These are phyloP conservation scores for Liodrosophila aerea DNA, from an alignment of 2,888 invertebrate genomes.

Conservation along the genomic window DNA sequence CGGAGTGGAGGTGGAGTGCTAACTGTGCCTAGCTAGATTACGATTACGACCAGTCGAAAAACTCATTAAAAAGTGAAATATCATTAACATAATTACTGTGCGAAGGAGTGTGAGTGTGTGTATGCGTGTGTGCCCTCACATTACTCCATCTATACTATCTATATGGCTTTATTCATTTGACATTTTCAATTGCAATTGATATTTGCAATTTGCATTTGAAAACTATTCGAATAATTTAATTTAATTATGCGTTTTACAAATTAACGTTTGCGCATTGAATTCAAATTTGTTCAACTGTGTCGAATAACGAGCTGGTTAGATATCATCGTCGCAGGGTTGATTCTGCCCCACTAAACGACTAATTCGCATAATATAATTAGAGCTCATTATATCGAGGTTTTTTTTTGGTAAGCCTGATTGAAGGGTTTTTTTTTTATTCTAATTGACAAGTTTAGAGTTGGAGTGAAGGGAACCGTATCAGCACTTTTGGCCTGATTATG, in stretches of 20 bases:
- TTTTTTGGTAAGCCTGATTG: too few species aligned
- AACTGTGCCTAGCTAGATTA: conserved; percentile 22
- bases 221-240: conserved; percentile 47
- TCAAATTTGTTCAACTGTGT: conserved; percentile 23
- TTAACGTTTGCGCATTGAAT: conserved; percentile 41
- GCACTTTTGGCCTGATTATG: too few species aligned
- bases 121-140: not conserved
- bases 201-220: conserved; percentile 20
- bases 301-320: not conserved
- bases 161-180: conserved; percentile 10
- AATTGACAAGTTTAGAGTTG: too few species aligned
- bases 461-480: too few species aligned
- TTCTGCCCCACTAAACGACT: not conserved
- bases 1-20: not conserved
- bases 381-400: not conserved
- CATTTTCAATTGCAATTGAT: conserved; percentile 16
- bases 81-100: conserved; percentile 40
- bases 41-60: conserved; percentile 17
- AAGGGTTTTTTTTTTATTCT: too few species aligned
- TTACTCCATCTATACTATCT: too few species aligned
- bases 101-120: not conserved
- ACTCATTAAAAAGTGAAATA: conserved; percentile 43
- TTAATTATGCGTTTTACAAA: conserved; percentile 54
- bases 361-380: not conserved
- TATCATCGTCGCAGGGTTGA: not conserved